phyloP scores from a whole-genome alignment of 53 echinoderm and acorn worm genomes.

The Actinopyga echinites region DNA sequence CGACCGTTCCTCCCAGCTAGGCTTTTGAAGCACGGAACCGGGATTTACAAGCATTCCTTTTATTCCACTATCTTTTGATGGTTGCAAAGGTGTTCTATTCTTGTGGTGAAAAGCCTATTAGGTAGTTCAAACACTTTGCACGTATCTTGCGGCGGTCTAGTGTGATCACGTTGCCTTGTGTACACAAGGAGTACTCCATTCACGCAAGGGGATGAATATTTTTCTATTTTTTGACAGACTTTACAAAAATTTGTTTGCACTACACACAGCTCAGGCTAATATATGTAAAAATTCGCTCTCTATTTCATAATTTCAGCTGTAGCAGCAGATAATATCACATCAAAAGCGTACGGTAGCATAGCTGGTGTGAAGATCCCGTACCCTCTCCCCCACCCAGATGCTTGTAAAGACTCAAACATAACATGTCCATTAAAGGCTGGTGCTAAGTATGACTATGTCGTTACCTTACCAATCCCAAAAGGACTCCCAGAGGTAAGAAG shows the following conservation, averaged over 20 bases:
- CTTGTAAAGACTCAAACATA: conserved; percentile 35
- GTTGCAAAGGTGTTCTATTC: conserved; percentile 32
- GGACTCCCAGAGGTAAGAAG: background rate
- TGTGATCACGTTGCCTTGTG: conserved; percentile 36
- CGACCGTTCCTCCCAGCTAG: conserved; percentile 8
- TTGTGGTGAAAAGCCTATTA: conserved; percentile 35
- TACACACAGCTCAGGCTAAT: too few species aligned
- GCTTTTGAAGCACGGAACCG: conserved; percentile 15
- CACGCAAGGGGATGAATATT: conserved; percentile 13
- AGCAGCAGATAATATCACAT: conserved; percentile 8
- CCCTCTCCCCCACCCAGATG: conserved; percentile 43
- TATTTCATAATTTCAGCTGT: conserved; percentile 19
- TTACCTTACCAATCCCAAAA: background rate
- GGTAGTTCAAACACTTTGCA: conserved; percentile 40
- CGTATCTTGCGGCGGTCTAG: conserved; percentile 43
- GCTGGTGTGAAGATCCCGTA: conserved; percentile 35
- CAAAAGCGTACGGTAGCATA: conserved; percentile 49
- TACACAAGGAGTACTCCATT: conserved; percentile 35
- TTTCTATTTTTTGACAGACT: conserved; percentile 27
- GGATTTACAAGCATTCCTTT: conserved; percentile 34
- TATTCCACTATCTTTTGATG: conserved; percentile 20
- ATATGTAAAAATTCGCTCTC: too few species aligned
- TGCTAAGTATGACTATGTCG: conserved; percentile 1
- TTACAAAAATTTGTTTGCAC: conserved; percentile 32
- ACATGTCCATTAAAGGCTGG: conserved; percentile 42